Percentiles rank a stretch among this genome's conserved stretches.
phyloP scores from a whole-genome alignment of 2,113 vertebrate genomes.

The Geococcyx californianus region DNA sequence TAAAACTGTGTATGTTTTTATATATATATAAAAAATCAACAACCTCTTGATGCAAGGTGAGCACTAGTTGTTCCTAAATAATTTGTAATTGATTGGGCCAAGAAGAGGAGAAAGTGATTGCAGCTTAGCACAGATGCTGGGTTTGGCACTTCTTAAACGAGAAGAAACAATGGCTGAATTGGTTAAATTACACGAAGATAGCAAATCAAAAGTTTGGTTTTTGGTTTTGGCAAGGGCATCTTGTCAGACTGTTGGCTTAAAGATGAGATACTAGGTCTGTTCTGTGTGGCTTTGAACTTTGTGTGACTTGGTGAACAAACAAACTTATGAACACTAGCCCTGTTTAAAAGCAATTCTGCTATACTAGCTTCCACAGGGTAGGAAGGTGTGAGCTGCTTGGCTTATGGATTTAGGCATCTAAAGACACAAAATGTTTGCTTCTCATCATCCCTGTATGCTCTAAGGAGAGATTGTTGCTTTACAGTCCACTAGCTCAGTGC shows the following conservation, averaged over 20 bases:
- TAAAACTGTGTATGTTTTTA: background rate
- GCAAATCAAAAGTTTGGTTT: background rate
- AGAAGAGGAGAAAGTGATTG: background rate
- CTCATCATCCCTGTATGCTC: background rate
- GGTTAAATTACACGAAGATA: background rate
- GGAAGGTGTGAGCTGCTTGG: background rate
- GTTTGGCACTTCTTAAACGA: background rate
- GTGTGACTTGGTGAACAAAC: background rate
- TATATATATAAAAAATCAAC: background rate
- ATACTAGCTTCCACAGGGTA: background rate
- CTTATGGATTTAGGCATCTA: background rate
- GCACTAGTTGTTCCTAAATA: background rate
- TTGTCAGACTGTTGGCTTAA: background rate
- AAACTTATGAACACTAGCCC: background rate
- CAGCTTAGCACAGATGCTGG: background rate
- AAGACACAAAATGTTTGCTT: background rate
- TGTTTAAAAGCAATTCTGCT: background rate
- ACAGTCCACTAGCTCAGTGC: background rate
- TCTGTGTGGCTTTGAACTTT: background rate
- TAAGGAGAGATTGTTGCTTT: background rate
- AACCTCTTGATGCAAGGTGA: background rate
- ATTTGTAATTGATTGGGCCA: background rate
- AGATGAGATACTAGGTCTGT: background rate
- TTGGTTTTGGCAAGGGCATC: background rate
- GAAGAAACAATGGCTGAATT: background rate